phyloP scores from a whole-genome alignment of 2,888 invertebrate species.

The Gandaritis pyraliata region DNA sequence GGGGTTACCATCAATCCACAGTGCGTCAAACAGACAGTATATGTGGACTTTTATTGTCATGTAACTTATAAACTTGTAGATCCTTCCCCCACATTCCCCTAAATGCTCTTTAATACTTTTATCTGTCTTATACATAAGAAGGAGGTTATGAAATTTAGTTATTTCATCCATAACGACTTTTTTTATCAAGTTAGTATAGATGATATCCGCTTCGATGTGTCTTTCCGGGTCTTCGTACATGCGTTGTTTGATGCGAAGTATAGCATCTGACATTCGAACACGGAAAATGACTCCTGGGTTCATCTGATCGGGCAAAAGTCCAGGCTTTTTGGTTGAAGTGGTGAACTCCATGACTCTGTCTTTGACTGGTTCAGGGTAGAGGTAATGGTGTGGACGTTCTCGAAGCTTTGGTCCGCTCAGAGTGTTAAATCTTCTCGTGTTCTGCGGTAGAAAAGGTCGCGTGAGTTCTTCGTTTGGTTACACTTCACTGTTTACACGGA shows the following conservation, averaged over 20 bases:
- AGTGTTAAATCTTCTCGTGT: slow-evolving; percentile 60
- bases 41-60: slow-evolving; percentile 80
- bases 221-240: slow-evolving; percentile 79
- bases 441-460: slow-evolving; percentile 64
- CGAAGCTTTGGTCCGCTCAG: slow-evolving; percentile 68
- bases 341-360: slow-evolving; percentile 71
- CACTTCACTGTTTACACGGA: slow-evolving; percentile 11
- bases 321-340: slow-evolving; percentile 66
- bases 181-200: slow-evolving; percentile 76
- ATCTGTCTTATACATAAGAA: slow-evolving; percentile 78
- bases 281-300: slow-evolving; percentile 78
- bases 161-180: slow-evolving; percentile 79
- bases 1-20: slow-evolving; percentile 80
- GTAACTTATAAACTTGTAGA: slow-evolving; percentile 78
- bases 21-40: slow-evolving; percentile 74
- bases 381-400: slow-evolving; percentile 74
- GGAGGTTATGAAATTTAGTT: slow-evolving; percentile 74
- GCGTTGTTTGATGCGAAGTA: slow-evolving; percentile 73
- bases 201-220: slow-evolving; percentile 77
- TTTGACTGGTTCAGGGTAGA: slow-evolving; percentile 75
- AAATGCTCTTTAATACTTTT: slow-evolving; percentile 77
- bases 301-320: slow-evolving; percentile 76
- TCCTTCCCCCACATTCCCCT: slow-evolving; percentile 76
- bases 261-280: slow-evolving; percentile 78
- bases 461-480: slow-evolving; percentile 39